Base-by-base conservation (phyloP, 2,888 invertebrate genomes). In the Luperina testacea region DNA sequence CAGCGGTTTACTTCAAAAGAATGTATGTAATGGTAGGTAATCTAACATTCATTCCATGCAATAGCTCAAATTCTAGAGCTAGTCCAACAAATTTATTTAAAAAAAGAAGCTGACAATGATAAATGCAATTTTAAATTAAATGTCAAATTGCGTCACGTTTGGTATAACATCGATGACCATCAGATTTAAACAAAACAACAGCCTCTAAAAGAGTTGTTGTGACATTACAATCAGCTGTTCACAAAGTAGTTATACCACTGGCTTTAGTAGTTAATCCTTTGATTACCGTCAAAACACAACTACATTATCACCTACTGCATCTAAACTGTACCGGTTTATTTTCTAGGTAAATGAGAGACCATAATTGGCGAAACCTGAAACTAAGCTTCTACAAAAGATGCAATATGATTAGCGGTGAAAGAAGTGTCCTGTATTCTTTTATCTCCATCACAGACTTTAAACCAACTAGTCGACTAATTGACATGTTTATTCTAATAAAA, bases 211-310 rank as follows among this genome's bases (percentile, higher is more conserved):
- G 9, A 57, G 27, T 57, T 7, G 27, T 57, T 17, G 5, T 27
- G 15, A 11, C 27, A 42, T 27, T 57, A 48, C 24, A 65, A 82
- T 75, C 83, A 83, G 86, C 83, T 84, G 78, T 57, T 42, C 27
- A 48, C 32, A 3, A 48, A 70, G 63, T 15, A 48, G 24, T 45
- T 17, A n/a, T 45, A 45, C 4, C 20, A 68, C 32, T 24, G 45
- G 15, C 15, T 27, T 32, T 63, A 63, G 15, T 15, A 61, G 53
- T 57, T 42, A 59, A 27, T 15, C 17, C n/a, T 53, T 32, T 61
- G 59, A 67, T 48, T 59, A 72, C 24, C 32, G 51, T 59, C 72
- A 73, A 61, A 59, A 71, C 27, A 45, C n/a, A 70, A 64, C 51
- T 65, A 11, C 13, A 57, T 68, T 73, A 48, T 63, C 42, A 32